These are phyloP conservation scores for Hormaphis cornu DNA, from an alignment of 1,140 invertebrate genomes.

Conservation along the genomic window DNA sequence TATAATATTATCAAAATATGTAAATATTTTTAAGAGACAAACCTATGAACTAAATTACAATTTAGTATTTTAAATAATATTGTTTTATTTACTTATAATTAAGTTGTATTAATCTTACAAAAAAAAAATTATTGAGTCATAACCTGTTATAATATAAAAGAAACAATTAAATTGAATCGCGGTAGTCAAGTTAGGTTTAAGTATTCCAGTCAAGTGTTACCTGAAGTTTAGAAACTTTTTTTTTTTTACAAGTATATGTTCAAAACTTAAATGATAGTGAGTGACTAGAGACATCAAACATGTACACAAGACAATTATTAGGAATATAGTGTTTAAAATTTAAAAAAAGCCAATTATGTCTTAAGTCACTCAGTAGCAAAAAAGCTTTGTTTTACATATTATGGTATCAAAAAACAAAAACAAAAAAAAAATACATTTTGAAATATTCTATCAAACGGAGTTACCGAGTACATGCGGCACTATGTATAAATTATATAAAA, in stretches of 20 bases:
- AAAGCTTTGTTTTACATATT: slow-evolving; percentile 27
- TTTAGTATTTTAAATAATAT: slow-evolving; percentile 19
- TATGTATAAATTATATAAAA: slow-evolving; percentile 33
- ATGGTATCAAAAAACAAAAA: neutral
- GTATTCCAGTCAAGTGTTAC: slow-evolving; percentile 26
- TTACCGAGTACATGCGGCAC: slow-evolving; percentile 28
- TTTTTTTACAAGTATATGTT: slow-evolving; percentile 18
- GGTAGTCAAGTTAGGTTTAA: slow-evolving; percentile 26
- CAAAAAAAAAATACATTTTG: slow-evolving; percentile 30
- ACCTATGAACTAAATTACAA: slow-evolving; percentile 29
- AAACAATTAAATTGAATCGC: slow-evolving; percentile 10
- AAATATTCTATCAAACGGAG: slow-evolving; percentile 31
- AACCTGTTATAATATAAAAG: slow-evolving; percentile 8
- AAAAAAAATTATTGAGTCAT: slow-evolving; percentile 16
- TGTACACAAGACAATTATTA: slow-evolving; percentile 25
- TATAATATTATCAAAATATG: slow-evolving; percentile 31
- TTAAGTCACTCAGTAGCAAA: slow-evolving; percentile 31
- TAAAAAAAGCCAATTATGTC: slow-evolving; percentile 16
- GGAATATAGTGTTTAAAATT: slow-evolving; percentile 15
- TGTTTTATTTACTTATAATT: slow-evolving; percentile 21
- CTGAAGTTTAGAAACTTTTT: slow-evolving; percentile 14
- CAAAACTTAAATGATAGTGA: slow-evolving; percentile 31
- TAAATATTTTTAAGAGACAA: slow-evolving; percentile 24
- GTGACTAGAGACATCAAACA: slow-evolving; percentile 28
- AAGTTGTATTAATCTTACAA: neutral